Base-by-base conservation (phyloP, 1,140 invertebrate species). In the Pararge aegeria region DNA sequence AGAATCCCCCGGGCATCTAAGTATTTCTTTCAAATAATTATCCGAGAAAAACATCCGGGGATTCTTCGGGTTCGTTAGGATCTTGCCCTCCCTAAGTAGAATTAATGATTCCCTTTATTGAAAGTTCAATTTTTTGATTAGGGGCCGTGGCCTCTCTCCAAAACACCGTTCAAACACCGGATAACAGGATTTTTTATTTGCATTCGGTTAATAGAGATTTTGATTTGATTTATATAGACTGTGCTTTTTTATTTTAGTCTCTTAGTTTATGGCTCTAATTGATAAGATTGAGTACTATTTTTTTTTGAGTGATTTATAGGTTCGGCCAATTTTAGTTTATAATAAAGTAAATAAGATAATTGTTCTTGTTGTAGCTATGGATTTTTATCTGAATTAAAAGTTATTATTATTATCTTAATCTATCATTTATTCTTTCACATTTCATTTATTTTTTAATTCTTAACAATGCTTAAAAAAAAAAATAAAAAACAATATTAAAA, bases 61-160 rank as follows among this genome's bases (percentile, higher is more conserved):
- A 87, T 86, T 84, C 75, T 88, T 87, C 18, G 83, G 85, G 77
- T 88, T 86, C 83, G 85, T 88, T 87, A 87, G 75, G 70, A 75
- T 71, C 75, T 76, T 76, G 73, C 75, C 68, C 78, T 81, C 82
- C 80, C 82, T 89, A 89, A 89, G 83, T 71, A 83, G 83, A 86
- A 87, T 86, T 87, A 87, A 87, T 85, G 84, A 85, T 87, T 83
- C 82, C 73, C 84, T 85, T 85, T 87, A 87, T 87, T 87, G 84
- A 83, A 87, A 85, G 82, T 85, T 85, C 82, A 87, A 87, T 87
- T 87, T 87, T 87, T 87, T 87, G 82, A 87, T 87, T 87, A 87
- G 82, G 77, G 82, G 67, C 56, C 66, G 64, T 61, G 63, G 72
- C 60, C 69, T 69, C 67, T 69, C 71, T 54, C 66, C 62, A 57